A percentile compares a stretch with the other conserved stretches of the same genome.
Conservation (phyloP, 2,113 vertebrate species). For the Tupaia tana region DNA sequence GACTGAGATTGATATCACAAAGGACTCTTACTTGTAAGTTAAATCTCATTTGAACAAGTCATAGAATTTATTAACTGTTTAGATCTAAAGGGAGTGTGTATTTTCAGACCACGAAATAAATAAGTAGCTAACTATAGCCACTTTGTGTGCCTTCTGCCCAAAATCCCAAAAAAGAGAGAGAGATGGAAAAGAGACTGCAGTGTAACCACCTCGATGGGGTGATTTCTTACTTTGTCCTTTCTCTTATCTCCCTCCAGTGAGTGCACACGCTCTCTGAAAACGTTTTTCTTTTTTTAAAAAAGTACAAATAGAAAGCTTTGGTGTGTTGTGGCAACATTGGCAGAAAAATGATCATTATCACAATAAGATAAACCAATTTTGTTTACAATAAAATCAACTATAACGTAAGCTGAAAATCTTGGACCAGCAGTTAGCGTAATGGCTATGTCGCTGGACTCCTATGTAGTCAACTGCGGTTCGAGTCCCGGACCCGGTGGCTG, state of each 20-base stretch:
- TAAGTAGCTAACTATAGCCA: not conserved
- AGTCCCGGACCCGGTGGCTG: no score
- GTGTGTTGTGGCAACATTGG: not conserved
- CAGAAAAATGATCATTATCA: slow-evolving; percentile 39
- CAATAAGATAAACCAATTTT: not conserved
- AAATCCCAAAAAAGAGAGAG: not conserved
- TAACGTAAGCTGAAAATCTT: slow-evolving; percentile 23
- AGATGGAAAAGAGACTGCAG: no score
- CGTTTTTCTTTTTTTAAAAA: not conserved
- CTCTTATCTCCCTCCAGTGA: no score
- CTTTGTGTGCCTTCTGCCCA: not conserved
- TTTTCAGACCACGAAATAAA: slow-evolving; percentile 58
- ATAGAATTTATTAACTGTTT: slow-evolving; percentile 22
- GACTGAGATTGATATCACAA: not conserved
- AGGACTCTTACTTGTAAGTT: slow-evolving; percentile 43
- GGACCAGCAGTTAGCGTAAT: no score
- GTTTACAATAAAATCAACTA: slow-evolving; percentile 36
- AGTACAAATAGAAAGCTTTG: slow-evolving; percentile 27
- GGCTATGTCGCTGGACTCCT: no score
- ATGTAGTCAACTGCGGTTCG: no score
- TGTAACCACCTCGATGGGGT: no score
- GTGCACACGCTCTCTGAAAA: no score
- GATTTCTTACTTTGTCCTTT: no score
- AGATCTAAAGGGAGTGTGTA: not conserved
- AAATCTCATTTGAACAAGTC: slow-evolving; percentile 45